These are phyloP conservation scores for Enteromius paludinosus DNA, from an alignment of 2,797 vertebrate species.

Conservation along the genomic window DNA sequence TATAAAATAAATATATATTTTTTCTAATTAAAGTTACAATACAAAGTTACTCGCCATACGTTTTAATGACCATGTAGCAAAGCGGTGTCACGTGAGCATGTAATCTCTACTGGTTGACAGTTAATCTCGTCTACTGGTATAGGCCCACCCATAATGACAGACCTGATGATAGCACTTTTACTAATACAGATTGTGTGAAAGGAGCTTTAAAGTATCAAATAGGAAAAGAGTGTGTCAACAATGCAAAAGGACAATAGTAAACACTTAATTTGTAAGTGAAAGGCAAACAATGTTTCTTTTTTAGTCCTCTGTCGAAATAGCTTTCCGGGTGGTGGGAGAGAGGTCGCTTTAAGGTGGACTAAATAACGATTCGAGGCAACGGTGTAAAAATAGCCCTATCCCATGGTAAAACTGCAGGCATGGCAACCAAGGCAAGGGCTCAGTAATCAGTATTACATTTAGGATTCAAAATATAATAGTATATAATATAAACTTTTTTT, in stretches of 20 bases:
- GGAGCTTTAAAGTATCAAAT: too few relatives aligned
- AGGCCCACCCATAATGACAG: not conserved
- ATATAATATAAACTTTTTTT: not conserved
- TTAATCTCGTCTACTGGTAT: not conserved
- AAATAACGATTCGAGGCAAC: not conserved
- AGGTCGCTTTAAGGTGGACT: not conserved
- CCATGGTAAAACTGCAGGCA: not conserved
- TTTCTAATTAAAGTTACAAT: too few relatives aligned
- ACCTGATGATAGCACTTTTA: not conserved
- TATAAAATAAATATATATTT: too few relatives aligned
- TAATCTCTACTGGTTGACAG: too few relatives aligned
- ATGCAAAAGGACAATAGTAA: too few relatives aligned
- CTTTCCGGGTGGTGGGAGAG: not conserved
- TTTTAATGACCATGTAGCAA: too few relatives aligned
- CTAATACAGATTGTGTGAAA: too few relatives aligned
- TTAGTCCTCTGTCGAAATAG: not conserved
- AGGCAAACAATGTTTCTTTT: too few relatives aligned
- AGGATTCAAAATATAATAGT: not conserved
- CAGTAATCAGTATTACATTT: not conserved
- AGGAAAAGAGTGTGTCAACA: too few relatives aligned
- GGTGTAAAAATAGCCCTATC: not conserved
- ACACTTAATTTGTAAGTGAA: too few relatives aligned
- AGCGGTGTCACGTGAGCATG: too few relatives aligned
- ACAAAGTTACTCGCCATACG: too few relatives aligned
- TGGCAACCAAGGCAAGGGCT: not conserved